Evolutionary conservation across 1,140 invertebrate genomes (phyloP).

Genomic region (Dermatophagoides farinae): DNA sequence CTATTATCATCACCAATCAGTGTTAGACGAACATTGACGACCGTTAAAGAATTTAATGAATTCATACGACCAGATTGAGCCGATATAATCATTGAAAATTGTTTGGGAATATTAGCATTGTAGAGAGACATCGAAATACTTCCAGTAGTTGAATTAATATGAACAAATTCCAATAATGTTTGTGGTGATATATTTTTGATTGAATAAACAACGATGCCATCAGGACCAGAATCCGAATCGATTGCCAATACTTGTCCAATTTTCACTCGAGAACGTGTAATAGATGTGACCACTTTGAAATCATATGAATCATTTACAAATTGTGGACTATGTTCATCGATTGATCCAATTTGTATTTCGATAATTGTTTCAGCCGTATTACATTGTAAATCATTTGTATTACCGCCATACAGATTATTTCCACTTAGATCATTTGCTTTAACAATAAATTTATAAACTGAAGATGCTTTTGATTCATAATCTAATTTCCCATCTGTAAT

Average conservation of each 20-base stretch:
- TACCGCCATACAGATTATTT: background rate
- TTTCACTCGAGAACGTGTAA: background rate
- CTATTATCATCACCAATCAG: conserved; percentile 4
- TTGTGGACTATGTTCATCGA: conserved; percentile 76
- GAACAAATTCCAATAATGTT: conserved; percentile 61
- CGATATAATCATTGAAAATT: conserved; percentile 31
- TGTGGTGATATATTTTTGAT: conserved; percentile 2
- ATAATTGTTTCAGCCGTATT: conserved; percentile 8
- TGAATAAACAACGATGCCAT: conserved; percentile 58
- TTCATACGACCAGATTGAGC: conserved; percentile 67
- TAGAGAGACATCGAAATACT: conserved; percentile 33
- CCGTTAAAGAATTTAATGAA: conserved; percentile 59
- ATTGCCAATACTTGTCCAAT: conserved; percentile 58
- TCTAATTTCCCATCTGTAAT: conserved; percentile 8
- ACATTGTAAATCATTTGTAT: background rate
- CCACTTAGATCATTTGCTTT: background rate
- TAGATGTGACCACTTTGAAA: conserved; percentile 36
- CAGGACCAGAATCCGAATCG: conserved; percentile 66
- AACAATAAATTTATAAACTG: conserved; percentile 8
- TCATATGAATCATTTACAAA: conserved; percentile 69
- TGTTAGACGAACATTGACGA: conserved; percentile 51
- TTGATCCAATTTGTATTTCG: conserved; percentile 21
- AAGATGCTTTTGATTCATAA: background rate
- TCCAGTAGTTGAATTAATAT: conserved; percentile 73
- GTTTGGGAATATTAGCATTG: conserved; percentile 1